Evolutionary conservation across 2,797 vertebrate species (phyloP), one percentile per base, ranked within the genome.

Genomic region (Labroides dimidiatus): DNA sequence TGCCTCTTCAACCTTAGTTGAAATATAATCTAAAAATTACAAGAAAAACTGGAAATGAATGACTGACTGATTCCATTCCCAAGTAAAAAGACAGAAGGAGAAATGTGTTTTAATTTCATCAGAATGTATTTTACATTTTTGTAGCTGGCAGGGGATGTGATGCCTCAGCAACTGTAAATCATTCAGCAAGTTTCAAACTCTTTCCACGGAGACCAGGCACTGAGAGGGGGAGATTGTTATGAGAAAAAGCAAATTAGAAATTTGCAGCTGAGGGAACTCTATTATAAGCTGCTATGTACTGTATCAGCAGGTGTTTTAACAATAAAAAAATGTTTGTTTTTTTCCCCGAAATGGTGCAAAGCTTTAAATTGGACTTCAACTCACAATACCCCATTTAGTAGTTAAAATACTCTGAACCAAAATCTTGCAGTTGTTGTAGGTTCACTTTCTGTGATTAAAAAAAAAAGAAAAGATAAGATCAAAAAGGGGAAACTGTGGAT

Each of bases 151-250:
- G 21, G n/a, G 45, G 30, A 63, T 33, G 33, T 24, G 24, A 64
- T 24, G 33, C 24, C 24, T 70, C 30, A n/a, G 49, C 20, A 59
- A 64, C 55, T 23, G 64, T 7, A 57, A 58, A 72, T 74, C 36
- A 51, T 64, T 64, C 24, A 67, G 39, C 24, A 55, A 10, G 33
- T 30, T 58, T 56, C 47, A 52, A 21, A 54, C 52, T 56, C 47
- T 37, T 54, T 50, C 56, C 47, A 62, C 9, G 15, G 19, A 51
- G 12, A 27, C 17, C 10, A 45, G 53, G 42, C 27, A 39, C 21
- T 65, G 44, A 55, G 21, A 54, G 53, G 44, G 15, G 15, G 36
- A 36, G 30, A 15, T 20, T 53, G 48, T 36, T 64, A 20, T 62
- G 53, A 39, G 19, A 21, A 49, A 49, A 69, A 51, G 9, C 43